Evolutionary conservation across 2,888 invertebrate species (phyloP), one percentile per base, ranked within the genome.

Genomic region (Temnothorax rugatulus): DNA sequence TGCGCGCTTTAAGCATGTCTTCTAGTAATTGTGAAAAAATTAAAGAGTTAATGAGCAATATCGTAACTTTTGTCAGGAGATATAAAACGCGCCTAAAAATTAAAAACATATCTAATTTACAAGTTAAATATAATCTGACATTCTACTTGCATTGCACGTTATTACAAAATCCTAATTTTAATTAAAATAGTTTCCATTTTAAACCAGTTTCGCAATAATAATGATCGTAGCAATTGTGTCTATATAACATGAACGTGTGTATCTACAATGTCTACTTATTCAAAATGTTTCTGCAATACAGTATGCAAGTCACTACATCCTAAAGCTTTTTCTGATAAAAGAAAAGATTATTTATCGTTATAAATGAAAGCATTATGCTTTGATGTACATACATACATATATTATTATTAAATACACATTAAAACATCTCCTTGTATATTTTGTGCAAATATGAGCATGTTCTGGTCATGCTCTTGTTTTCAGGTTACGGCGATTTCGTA

Each of bases 21-120:
- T 47, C 69, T 54, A 57, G 66, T 69, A 74, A 66, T 81, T 75
- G 79, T 59, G 59, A 87, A 84, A 84, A 81, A 66, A 79, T 86
- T 82, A 64, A 81, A 50, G n/a, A 57, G 38, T 76, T 79, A 34
- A 50, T 57, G 38, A 73, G 52, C 79, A 61, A 44, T 59, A 63
- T 15, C 25, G n/a, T 25, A 25, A 69, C n/a, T 47, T 59, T 71
- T 34, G n/a, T 57, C 34, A 18, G 7, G 5, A 21, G 1, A 29
- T n/a, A 25, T 66, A 7, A 66, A 63, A 50, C 7, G 38, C 63
- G 9, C 11, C 9, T 71, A 73, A 41, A 11, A 8, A 59, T 21
- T 50, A 25, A 59, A 64, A 64, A 41, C 41, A 15, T 38, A 3
- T 13, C 25, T 66, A 66, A 47, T 59, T 44, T 29, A 74, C 13